Evolutionary conservation across 2,113 vertebrate genomes (phyloP), one percentile per base, ranked within the genome.

Genomic region (Laticauda colubrina): DNA sequence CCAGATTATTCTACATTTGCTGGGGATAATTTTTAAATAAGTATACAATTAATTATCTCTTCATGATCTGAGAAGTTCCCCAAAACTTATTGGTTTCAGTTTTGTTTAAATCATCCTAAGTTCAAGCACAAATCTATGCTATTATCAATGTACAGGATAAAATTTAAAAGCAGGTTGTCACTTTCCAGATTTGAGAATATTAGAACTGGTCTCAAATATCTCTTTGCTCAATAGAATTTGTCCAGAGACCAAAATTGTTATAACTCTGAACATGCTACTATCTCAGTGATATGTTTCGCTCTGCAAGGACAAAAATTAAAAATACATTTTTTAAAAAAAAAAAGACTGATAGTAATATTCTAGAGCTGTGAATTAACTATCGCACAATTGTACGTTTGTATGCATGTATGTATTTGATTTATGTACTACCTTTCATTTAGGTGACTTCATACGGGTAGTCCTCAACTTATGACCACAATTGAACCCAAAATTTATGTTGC

Each of bases 281-380:
- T 48, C 39, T 86, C 9, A 23, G 21, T 85, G 85, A 86, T 86
- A 24, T 12, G 2, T 48, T 48, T 86, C 0, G 4, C 43, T 48
- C 23, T 48, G 10, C 23, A 48, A 85, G 81, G 81, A 20, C 81
- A 85, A 43, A 43, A 43, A 45, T 85, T 0, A 45, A 45, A 86
- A 86, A 24, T 86, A 24, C 21, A 43, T 0, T 10, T 1, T 2
- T 2, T 10, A 0, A 2, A 0, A 0, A 5, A 1, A 11, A 45
- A 45, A 26, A 39, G n/a, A 39, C 23, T 12, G 43, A 86, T 86
- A 81, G 15, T 86, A 48, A 51, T 48, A 29, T 51, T 51, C 85
- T 86, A 48, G 85, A 45, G 9, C 45, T 51, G 23, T 51, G 4
- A 51, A 21, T 21, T 43, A 51, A 20, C 10, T 86, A 39, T 86